Conservation (phyloP, 2,888 invertebrate species). For the Stenolophus ochropezus region DNA sequence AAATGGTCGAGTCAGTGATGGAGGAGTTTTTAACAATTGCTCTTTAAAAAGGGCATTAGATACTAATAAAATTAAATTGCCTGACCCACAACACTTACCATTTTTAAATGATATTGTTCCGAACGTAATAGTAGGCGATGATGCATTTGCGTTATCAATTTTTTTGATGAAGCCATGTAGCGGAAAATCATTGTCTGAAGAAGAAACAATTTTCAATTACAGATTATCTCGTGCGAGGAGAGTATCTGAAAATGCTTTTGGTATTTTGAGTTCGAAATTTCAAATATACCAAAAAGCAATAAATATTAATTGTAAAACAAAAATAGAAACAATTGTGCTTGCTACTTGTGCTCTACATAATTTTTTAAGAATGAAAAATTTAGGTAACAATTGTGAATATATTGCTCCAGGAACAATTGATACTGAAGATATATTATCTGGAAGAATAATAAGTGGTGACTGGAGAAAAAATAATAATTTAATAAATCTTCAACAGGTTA, state of each 20-base stretch:
- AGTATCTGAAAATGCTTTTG: constrained; percentile 64
- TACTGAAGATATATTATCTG: not conserved
- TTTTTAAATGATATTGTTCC: not conserved
- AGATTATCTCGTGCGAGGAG: constrained; percentile 62
- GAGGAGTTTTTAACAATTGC: constrained; percentile 1
- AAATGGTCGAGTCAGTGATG: not conserved
- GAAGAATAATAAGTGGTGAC: not conserved
- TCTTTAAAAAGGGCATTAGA: not conserved
- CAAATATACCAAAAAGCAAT: constrained; percentile 62
- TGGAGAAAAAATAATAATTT: not conserved
- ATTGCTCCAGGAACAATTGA: not conserved
- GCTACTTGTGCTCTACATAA: not conserved
- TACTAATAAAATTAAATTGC: not conserved
- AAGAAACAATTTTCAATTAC: constrained; percentile 62
- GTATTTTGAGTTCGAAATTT: constrained; percentile 62
- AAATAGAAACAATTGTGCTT: constrained; percentile 43
- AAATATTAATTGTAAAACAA: not conserved
- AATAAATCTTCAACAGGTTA: not conserved
- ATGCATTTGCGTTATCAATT: constrained; percentile 63
- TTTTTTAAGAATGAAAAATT: not conserved
- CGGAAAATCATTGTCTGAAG: not conserved
- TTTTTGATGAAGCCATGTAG: constrained; percentile 62
- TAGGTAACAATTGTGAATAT: not conserved
- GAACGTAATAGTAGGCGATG: constrained; percentile 61
- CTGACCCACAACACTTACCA: not conserved